Percentiles rank a stretch among this genome's conserved stretches.
phyloP scores from a whole-genome alignment of 2,888 invertebrate genomes.

The Drosophila histrio region DNA sequence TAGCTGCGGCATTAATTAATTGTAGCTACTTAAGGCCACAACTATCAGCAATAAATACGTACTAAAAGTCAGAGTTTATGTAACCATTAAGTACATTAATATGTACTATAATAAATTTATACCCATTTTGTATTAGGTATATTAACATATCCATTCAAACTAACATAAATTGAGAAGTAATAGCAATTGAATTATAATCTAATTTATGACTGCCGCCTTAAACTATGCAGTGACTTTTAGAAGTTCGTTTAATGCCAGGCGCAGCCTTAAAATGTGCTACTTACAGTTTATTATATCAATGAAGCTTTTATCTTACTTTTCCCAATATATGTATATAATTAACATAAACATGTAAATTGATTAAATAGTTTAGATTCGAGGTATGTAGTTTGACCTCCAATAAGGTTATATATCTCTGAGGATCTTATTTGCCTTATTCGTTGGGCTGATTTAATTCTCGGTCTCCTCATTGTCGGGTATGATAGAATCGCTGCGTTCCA shows the following conservation, averaged over 20 bases:
- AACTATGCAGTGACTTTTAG: constrained; percentile 1
- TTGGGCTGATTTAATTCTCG: constrained; percentile 10
- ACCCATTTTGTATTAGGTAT: too few relatives aligned
- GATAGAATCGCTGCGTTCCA: constrained; percentile 44
- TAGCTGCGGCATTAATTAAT: too few relatives aligned
- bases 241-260: background rate
- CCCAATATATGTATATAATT: background rate
- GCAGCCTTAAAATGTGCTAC: constrained; percentile 12
- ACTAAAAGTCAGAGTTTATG: too few relatives aligned
- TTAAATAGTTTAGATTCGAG: background rate
- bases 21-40: too few relatives aligned
- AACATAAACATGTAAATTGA: background rate
- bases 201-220: background rate
- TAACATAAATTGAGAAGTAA: too few relatives aligned
- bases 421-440: constrained; percentile 35
- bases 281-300: constrained; percentile 10
- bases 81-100: too few relatives aligned
- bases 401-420: constrained; percentile 43
- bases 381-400: constrained; percentile 19
- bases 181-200: background rate
- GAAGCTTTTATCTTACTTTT: background rate
- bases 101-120: too few relatives aligned
- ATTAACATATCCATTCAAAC: too few relatives aligned
- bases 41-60: too few relatives aligned
- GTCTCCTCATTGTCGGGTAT: constrained; percentile 32